phyloP scores from a whole-genome alignment of 2,113 vertebrate genomes.

The Oreochromis spilurus region DNA sequence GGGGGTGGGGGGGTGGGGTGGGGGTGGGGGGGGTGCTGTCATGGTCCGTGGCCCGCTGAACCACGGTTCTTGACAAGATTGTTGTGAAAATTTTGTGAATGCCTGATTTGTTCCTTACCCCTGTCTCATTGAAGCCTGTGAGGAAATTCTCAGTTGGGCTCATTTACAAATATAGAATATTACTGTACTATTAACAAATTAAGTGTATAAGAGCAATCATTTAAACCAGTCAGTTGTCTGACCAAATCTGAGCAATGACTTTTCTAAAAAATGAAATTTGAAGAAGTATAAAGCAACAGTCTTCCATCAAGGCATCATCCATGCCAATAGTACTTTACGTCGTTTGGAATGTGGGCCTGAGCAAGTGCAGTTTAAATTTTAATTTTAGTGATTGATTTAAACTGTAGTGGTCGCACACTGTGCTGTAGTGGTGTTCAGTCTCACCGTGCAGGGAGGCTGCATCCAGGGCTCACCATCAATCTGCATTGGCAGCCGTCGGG shows the following conservation, averaged over 20 bases:
- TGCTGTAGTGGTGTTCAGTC: slow-evolving; percentile 9
- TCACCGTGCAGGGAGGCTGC: slow-evolving; percentile 90
- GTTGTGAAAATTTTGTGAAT: neutral
- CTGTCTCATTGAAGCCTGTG: neutral
- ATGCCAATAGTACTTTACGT: neutral
- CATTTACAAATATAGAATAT: neutral
- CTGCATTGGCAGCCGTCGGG: slow-evolving; percentile 92
- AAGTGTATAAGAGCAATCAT: neutral
- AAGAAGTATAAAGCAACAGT: neutral
- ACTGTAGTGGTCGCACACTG: neutral
- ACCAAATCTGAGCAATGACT: neutral
- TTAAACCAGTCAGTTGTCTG: neutral
- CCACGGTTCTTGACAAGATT: neutral
- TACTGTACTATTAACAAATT: neutral
- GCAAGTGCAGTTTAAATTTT: neutral
- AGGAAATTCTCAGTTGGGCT: neutral
- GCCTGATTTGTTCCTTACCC: neutral
- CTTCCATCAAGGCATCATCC: neutral
- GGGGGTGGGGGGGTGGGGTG: too few relatives aligned
- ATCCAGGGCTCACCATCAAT: slow-evolving; percentile 97
- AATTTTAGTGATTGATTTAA: neutral
- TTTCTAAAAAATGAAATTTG: neutral
- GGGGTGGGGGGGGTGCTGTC: too few relatives aligned
- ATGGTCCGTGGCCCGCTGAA: too few relatives aligned
- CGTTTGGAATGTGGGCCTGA: neutral